phyloP scores from a whole-genome alignment of 64 coral and sea anemone genomes.

The Porites lutea region DNA sequence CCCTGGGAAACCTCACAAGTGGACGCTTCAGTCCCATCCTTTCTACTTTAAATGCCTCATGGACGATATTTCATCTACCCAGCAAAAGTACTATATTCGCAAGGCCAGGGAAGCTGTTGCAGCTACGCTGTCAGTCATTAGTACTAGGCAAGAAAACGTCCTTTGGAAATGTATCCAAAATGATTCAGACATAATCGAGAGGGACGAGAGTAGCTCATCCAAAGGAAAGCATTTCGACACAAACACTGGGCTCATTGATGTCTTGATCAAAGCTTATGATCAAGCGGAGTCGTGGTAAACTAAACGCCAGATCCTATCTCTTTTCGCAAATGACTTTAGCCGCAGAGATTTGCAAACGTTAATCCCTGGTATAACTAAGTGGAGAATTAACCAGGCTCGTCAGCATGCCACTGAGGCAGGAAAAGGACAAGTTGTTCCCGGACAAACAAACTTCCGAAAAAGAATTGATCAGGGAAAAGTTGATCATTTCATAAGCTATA shows the following conservation, averaged over 20 bases:
- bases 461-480: too few species aligned
- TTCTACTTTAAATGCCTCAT: too few species aligned
- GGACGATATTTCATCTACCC: too few species aligned
- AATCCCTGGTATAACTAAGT: slow-evolving; percentile 56
- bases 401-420: slow-evolving; percentile 46
- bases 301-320: slow-evolving; percentile 50
- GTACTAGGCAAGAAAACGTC: slow-evolving; percentile 44
- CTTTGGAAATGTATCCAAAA: slow-evolving; percentile 48
- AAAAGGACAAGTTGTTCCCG: too few species aligned
- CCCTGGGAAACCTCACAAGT: too few species aligned
- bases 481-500: too few species aligned
- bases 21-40: too few species aligned
- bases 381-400: slow-evolving; percentile 62
- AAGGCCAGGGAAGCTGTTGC: slow-evolving; percentile 50
- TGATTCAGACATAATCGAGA: not conserved
- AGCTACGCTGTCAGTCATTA: slow-evolving; percentile 47
- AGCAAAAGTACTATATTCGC: slow-evolving; percentile 53
- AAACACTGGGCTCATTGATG: not conserved
- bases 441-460: too few species aligned
- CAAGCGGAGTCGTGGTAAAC: slow-evolving; percentile 30
- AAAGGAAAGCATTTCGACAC: slow-evolving; percentile 14
- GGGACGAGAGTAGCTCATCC: not conserved
- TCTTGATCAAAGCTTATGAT: not conserved
- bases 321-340: slow-evolving; percentile 73
- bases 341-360: slow-evolving; percentile 5